These are phyloP conservation scores for Psilopsiagon aymara DNA, from an alignment of 2,113 vertebrate species.

Conservation along the genomic window DNA sequence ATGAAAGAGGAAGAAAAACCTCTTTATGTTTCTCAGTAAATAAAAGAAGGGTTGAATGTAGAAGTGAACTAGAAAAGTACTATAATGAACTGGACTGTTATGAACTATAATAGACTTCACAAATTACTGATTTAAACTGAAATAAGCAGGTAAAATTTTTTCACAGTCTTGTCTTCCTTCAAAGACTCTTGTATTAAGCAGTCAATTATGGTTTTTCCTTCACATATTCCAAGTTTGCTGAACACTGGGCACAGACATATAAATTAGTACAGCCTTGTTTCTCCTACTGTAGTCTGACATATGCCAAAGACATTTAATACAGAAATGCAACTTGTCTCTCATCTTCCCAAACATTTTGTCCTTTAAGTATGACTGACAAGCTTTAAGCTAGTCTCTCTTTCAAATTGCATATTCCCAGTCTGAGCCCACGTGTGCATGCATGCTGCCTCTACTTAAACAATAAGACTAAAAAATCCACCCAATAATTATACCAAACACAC, in stretches of 20 bases:
- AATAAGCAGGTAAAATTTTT: background rate
- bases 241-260: background rate
- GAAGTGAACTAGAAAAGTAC: background rate
- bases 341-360: background rate
- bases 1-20: background rate
- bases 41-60: background rate
- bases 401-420: background rate
- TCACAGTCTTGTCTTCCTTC: background rate
- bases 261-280: background rate
- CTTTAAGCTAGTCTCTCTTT: background rate
- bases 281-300: background rate
- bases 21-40: background rate
- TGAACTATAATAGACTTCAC: background rate
- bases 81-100: background rate
- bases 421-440: accelerated
- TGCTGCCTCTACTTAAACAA: background rate
- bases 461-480: background rate
- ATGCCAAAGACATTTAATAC: background rate
- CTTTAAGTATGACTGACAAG: background rate
- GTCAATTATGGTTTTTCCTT: accelerated
- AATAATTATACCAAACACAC: background rate
- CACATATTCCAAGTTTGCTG: background rate
- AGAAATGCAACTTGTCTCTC: background rate
- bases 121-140: background rate
- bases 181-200: background rate